A percentile compares a stretch with the other conserved stretches of the same genome.
Conservation (phyloP, 2,888 invertebrate genomes). For the Tenthredo amoena region DNA sequence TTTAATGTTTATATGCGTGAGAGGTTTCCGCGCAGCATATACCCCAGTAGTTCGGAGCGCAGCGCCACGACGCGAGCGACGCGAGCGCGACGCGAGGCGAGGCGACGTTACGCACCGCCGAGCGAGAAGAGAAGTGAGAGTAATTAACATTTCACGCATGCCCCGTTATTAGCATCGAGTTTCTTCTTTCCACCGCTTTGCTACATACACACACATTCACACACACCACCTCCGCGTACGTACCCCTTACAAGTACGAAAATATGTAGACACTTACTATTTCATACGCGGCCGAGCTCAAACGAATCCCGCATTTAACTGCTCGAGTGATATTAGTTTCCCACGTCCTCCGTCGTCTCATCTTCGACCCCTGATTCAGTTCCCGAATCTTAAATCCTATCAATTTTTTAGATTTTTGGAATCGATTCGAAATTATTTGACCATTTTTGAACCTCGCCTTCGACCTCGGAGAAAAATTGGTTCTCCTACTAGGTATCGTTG, state of each 20-base stretch:
- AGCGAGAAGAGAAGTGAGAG: slow-evolving; percentile 45
- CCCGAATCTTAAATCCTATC: background rate
- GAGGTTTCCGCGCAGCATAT: background rate
- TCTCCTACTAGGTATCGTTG: no score
- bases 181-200: slow-evolving; percentile 37
- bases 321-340: slow-evolving; percentile 32
- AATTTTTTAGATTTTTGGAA: background rate
- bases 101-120: slow-evolving; percentile 39
- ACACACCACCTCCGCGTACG: no score
- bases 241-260: background rate
- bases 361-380: background rate
- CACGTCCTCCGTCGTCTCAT: slow-evolving; percentile 4
- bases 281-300: background rate
- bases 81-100: background rate
- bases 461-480: no score
- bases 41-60: background rate
- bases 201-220: background rate
- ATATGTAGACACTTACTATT: background rate
- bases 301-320: slow-evolving; percentile 28
- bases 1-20: slow-evolving; percentile 17
- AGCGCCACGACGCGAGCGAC: background rate
- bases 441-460: no score
- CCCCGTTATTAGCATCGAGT: slow-evolving; percentile 47
- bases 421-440: no score
- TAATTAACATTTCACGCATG: slow-evolving; percentile 46